These are phyloP conservation scores for Drosophila miranda DNA, from an alignment of 1,140 invertebrate species.

Conservation along the genomic window DNA sequence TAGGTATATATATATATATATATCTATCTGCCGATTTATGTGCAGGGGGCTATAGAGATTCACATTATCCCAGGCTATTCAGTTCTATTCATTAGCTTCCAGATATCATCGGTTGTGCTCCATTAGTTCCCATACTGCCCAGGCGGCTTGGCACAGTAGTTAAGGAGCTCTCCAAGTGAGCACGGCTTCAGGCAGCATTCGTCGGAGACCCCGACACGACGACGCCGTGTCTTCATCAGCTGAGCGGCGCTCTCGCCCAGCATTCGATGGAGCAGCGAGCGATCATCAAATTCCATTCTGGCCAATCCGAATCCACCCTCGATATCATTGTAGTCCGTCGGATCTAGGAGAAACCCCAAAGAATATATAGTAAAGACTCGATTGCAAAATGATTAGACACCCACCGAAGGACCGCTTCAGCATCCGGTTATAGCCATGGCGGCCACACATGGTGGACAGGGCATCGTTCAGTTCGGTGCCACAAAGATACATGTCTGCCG, in stretches of 20 bases:
- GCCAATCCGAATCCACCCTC: neutral
- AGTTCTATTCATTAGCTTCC: neutral
- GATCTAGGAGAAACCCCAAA: neutral
- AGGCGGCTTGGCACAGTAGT: slow-evolving; percentile 37
- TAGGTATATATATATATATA: slow-evolving; percentile 9
- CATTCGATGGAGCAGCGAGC: slow-evolving; percentile 21
- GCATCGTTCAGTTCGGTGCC: slow-evolving; percentile 43
- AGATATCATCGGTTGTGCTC: neutral
- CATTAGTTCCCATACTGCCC: neutral
- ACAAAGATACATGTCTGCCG: slow-evolving; percentile 29
- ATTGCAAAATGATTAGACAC: neutral
- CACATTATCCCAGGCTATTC: neutral
- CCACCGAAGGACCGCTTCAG: slow-evolving; percentile 41
- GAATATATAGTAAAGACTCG: neutral
- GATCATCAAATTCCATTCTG: slow-evolving; percentile 6
- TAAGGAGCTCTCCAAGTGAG: slow-evolving; percentile 16
- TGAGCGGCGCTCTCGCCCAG: slow-evolving; percentile 17
- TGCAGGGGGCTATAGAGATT: slow-evolving; percentile 8
- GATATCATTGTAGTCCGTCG: slow-evolving; percentile 5
- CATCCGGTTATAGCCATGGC: slow-evolving; percentile 48
- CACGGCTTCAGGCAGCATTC: slow-evolving; percentile 54
- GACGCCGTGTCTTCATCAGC: slow-evolving; percentile 36
- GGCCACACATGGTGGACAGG: slow-evolving; percentile 23
- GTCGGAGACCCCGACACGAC: slow-evolving; percentile 35
- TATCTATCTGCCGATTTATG: slow-evolving; percentile 13